Evolutionary conservation across 2,113 vertebrate genomes (phyloP).

Genomic region (Phrynosoma blainvillii): DNA sequence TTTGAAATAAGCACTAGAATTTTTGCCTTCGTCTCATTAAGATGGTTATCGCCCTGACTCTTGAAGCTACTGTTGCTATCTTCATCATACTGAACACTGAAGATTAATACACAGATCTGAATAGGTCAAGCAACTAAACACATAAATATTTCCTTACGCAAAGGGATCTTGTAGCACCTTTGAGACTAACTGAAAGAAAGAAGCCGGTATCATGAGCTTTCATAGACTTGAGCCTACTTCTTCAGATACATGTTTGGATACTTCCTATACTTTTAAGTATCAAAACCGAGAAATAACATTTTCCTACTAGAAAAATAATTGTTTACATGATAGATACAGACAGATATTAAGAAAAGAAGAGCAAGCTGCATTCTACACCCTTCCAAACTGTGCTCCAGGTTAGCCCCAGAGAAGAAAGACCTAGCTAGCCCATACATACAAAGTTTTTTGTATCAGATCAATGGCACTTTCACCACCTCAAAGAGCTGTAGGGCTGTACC

Average conservation of each 20-base stretch:
- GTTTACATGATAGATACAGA: slow-evolving; percentile 20
- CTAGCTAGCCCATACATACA: slow-evolving; percentile 16
- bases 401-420: neutral
- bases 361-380: slow-evolving; percentile 36
- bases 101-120: slow-evolving; percentile 52
- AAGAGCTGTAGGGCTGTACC: slow-evolving; percentile 48
- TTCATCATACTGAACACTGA: slow-evolving; percentile 34
- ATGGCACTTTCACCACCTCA: slow-evolving; percentile 56
- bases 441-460: slow-evolving; percentile 48
- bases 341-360: slow-evolving; percentile 35
- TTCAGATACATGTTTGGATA: neutral
- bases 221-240: too few species aligned
- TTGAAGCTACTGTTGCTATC: slow-evolving; percentile 36
- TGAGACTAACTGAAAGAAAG: too few species aligned
- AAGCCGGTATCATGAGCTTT: too few species aligned
- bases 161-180: too few species aligned
- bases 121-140: slow-evolving; percentile 58
- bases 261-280: slow-evolving; percentile 67
- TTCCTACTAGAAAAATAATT: slow-evolving; percentile 37
- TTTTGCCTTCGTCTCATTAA: neutral
- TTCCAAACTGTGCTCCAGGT: slow-evolving; percentile 45
- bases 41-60: slow-evolving; percentile 7
- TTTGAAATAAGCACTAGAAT: slow-evolving; percentile 14
- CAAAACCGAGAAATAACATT: slow-evolving; percentile 29
- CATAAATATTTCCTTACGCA: slow-evolving; percentile 47